Evolutionary conservation across 2,888 invertebrate genomes (phyloP).

Genomic region (Empis livida): DNA sequence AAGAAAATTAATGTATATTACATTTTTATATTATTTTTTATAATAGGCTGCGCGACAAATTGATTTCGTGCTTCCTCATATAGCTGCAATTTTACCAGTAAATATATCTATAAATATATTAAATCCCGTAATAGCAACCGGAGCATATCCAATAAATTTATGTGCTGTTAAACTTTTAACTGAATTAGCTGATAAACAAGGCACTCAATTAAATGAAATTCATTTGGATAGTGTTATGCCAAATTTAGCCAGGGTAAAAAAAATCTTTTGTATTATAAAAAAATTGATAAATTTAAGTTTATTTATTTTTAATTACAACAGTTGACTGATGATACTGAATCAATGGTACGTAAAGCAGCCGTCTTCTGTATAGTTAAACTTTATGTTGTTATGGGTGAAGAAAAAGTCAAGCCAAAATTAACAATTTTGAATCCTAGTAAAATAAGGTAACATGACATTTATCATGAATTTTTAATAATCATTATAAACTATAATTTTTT

Average conservation of each 20-base stretch:
- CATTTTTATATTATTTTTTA: slow-evolving; percentile 1
- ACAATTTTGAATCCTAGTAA: slow-evolving; percentile 77
- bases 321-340: slow-evolving; percentile 85
- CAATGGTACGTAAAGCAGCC: slow-evolving; percentile 87
- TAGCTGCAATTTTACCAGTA: slow-evolving; percentile 71
- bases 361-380: slow-evolving; percentile 96
- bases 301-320: slow-evolving; percentile 31
- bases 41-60: slow-evolving; percentile 67
- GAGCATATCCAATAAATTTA: slow-evolving; percentile 74
- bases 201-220: slow-evolving; percentile 56
- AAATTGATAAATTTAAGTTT: background rate
- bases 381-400: slow-evolving; percentile 80
- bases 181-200: slow-evolving; percentile 66
- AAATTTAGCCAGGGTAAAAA: slow-evolving; percentile 65
- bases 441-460: slow-evolving; percentile 47
- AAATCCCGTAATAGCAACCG: slow-evolving; percentile 76
- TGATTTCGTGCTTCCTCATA: slow-evolving; percentile 62
- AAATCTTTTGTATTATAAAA: background rate
- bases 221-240: slow-evolving; percentile 73
- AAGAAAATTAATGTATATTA: background rate
- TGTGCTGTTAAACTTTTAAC: slow-evolving; percentile 88
- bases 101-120: slow-evolving; percentile 54
- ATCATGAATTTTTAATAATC: too few relatives aligned
- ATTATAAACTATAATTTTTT: slow-evolving; percentile 6
- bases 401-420: slow-evolving; percentile 68